phyloP scores from a whole-genome alignment of 2,888 invertebrate genomes.

The Erpobdella octoculata region DNA sequence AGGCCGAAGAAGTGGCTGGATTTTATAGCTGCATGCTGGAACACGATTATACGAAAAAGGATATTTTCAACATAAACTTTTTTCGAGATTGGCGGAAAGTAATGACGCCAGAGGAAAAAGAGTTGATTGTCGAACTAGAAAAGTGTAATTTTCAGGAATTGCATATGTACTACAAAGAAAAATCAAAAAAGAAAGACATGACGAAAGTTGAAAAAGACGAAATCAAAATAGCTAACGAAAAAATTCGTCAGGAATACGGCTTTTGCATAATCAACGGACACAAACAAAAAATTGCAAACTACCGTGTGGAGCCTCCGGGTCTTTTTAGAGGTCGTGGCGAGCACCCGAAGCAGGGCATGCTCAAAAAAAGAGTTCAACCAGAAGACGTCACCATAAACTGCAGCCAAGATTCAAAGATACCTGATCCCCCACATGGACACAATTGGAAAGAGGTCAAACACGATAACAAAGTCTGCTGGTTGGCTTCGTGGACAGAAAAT shows the following conservation, averaged over 20 bases:
- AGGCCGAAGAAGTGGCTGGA: constrained; percentile 87
- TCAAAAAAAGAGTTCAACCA: constrained; percentile 80
- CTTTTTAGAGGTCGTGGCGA: constrained; percentile 88
- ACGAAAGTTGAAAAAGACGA: constrained; percentile 85
- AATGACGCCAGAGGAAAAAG: constrained; percentile 80
- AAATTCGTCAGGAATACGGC: constrained; percentile 79
- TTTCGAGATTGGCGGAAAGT: constrained; percentile 61
- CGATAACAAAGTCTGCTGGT: constrained; percentile 68
- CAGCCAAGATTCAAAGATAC: constrained; percentile 66
- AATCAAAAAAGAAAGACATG: constrained; percentile 68
- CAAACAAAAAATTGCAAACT: constrained; percentile 96
- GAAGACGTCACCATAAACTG: constrained; percentile 97
- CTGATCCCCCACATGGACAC: constrained; percentile 78
- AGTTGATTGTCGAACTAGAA: constrained; percentile 74
- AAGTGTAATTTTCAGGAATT: constrained; percentile 92
- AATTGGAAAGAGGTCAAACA: constrained; percentile 92
- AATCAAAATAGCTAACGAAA: constrained; percentile 80
- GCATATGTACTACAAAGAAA: constrained; percentile 63
- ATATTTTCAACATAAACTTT: constrained; percentile 89
- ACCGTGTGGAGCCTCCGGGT: constrained; percentile 95
- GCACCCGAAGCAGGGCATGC: constrained; percentile 98
- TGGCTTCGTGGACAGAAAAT: constrained; percentile 68
- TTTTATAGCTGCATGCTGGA: constrained; percentile 97
- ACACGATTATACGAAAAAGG: constrained; percentile 94
- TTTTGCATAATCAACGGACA: constrained; percentile 92